phyloP scores from a whole-genome alignment of 1,140 invertebrate species.

The Pseudomyrmex pallidus region DNA sequence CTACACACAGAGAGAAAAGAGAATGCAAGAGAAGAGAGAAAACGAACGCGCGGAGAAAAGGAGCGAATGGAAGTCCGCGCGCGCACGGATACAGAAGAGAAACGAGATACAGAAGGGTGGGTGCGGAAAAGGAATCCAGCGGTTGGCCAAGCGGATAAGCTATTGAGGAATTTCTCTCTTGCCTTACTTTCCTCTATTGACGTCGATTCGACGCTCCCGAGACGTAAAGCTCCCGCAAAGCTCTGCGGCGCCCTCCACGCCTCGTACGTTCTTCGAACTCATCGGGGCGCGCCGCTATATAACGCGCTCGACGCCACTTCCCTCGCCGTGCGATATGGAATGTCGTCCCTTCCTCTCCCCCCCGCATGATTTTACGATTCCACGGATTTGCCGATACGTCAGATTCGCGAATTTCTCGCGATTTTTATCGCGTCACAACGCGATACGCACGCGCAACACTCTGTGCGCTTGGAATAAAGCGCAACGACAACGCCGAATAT shows the following conservation, averaged over 20 bases:
- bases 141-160: conserved; percentile 77
- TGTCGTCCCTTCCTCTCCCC: background rate
- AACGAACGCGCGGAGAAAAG: conserved; percentile 39
- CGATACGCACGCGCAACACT: background rate
- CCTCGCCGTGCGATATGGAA: background rate
- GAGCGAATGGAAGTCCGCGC: background rate
- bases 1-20: background rate
- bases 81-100: conserved; percentile 7
- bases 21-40: background rate
- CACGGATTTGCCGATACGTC: conserved; percentile 43
- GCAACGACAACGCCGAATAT: conserved; percentile 12
- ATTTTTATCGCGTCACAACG: conserved; percentile 6
- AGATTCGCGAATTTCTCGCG: conserved; percentile 10
- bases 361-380: conserved; percentile 32
- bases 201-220: conserved; percentile 67
- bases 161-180: conserved; percentile 76
- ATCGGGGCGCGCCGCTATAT: conserved; percentile 14
- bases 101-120: conserved; percentile 22
- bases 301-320: background rate
- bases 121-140: conserved; percentile 46
- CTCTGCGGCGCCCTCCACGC: background rate
- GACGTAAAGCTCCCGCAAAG: conserved; percentile 60
- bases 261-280: conserved; percentile 15
- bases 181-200: conserved; percentile 66
- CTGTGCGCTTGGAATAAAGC: conserved; percentile 12